Conservation (phyloP, 2,888 invertebrate genomes). For the Lordiphosa andalusiaca region DNA sequence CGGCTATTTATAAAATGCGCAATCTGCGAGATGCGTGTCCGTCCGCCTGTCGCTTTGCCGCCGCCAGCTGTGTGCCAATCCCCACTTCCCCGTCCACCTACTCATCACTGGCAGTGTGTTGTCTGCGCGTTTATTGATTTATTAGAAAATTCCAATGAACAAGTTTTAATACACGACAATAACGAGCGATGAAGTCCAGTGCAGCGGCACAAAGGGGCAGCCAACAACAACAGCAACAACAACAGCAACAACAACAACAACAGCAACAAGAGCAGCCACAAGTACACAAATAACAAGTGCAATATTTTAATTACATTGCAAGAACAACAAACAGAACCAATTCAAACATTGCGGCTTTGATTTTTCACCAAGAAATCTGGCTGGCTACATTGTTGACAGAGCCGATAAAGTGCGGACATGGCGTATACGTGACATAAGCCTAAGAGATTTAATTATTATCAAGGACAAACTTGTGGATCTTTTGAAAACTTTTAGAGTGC, state of each 20-base stretch:
- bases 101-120: constrained; percentile 54
- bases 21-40: constrained; percentile 48
- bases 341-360: constrained; percentile 37
- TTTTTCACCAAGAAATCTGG: constrained; percentile 48
- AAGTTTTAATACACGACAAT: constrained; percentile 70
- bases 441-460: no score
- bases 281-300: constrained; percentile 70
- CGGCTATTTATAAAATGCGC: constrained; percentile 61
- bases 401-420: not conserved
- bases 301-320: constrained; percentile 76
- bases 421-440: constrained; percentile 42
- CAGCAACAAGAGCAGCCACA: constrained; percentile 25
- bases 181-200: constrained; percentile 40
- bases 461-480: not conserved
- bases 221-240: constrained; percentile 45
- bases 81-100: constrained; percentile 1
- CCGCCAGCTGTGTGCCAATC: constrained; percentile 62
- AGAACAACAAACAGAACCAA: constrained; percentile 28
- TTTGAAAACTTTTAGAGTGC: no score
- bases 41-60: constrained; percentile 12
- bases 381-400: constrained; percentile 50
- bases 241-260: no score
- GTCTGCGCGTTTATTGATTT: constrained; percentile 77
- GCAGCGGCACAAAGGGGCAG: constrained; percentile 19
- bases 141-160: constrained; percentile 78